Base-by-base conservation (phyloP, 2,113 vertebrate species). In the Anhinga rufa region DNA sequence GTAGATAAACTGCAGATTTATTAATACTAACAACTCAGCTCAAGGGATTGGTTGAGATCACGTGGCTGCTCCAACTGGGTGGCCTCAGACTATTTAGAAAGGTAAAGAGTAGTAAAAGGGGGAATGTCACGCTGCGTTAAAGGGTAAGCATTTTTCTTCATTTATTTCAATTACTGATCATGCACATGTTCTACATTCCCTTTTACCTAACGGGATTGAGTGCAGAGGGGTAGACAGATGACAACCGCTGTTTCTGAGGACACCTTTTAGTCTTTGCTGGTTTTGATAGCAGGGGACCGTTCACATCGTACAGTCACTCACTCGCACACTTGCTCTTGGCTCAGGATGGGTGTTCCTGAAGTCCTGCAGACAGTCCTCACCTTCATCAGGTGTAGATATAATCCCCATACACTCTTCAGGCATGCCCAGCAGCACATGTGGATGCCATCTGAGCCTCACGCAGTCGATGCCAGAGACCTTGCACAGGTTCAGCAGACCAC, bases 181-280 rank as follows among this genome's bases (percentile, higher is more conserved):
- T 1, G 17, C 22, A 28, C 8, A 13, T 4, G 25, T 29, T 8
- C 19, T 36, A 36, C 20, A 7, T 7, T 10, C 13, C 48, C 42
- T 25, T 46, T 34, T 26, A 42, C 38, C 2, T 0, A 40, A 54
- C 2, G 0, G 34, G 48, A 64, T 0, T 3, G 51, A 58, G 36
- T 1, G 14, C 80, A 26, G 57, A 40, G 48, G 15, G 15, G 10
- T 6, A 44, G 29, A 22, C 62, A 80, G 77, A 36, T 48, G 12
- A 26, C 78, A 44, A 1, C 44, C 44, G 9, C 81, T 54, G 3
- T 18, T 89, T 44, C 76, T 54, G 25, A 92, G 76, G 77, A n/a
- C 31, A 52, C 16, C 17, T 36, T 61, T 21, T 24, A 51, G 48
- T 9, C 75, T 72, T 20, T 74, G 52, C 48, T 38, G 51, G 57